Conservation (phyloP, 2,797 vertebrate species). For the Carapus acus region DNA sequence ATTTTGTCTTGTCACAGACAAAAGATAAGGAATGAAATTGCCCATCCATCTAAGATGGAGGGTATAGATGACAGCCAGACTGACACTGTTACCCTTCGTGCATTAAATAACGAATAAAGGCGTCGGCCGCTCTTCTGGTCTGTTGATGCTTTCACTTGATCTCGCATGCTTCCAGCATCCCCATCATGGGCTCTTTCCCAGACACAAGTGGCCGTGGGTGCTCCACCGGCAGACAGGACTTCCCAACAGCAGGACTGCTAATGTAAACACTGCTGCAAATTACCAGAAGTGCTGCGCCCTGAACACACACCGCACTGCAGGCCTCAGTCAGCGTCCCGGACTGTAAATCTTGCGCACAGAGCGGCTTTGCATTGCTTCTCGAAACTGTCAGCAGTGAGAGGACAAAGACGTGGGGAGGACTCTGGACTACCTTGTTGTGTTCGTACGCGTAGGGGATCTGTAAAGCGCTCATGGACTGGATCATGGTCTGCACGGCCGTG, state of each 20-base stretch:
- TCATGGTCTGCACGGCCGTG: conserved; percentile 94
- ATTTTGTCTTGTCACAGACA: no score
- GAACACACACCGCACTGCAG: conserved; percentile 20
- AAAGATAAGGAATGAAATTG: no score
- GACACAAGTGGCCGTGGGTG: conserved; percentile 14
- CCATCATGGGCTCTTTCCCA: conserved; percentile 30
- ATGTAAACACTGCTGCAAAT: conserved; percentile 57
- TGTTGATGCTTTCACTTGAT: conserved; percentile 29
- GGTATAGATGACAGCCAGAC: no score
- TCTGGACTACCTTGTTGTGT: conserved; percentile 80
- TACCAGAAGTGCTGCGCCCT: conserved; percentile 43
- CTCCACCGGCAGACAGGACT: conserved; percentile 32
- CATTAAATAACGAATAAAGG: no score
- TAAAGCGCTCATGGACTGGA: conserved; percentile 87
- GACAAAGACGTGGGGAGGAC: not conserved
- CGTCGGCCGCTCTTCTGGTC: no score
- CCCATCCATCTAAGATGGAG: no score
- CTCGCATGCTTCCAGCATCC: conserved; percentile 42
- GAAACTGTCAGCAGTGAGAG: conserved; percentile 9
- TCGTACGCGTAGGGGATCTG: conserved; percentile 90
- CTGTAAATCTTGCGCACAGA: conserved; percentile 2
- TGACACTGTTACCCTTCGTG: no score
- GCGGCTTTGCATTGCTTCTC: conserved; percentile 22
- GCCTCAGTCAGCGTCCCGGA: conserved; percentile 4
- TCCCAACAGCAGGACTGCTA: conserved; percentile 38